Conservation (phyloP, 2,888 invertebrate genomes). For the Lycaena phlaeas region DNA sequence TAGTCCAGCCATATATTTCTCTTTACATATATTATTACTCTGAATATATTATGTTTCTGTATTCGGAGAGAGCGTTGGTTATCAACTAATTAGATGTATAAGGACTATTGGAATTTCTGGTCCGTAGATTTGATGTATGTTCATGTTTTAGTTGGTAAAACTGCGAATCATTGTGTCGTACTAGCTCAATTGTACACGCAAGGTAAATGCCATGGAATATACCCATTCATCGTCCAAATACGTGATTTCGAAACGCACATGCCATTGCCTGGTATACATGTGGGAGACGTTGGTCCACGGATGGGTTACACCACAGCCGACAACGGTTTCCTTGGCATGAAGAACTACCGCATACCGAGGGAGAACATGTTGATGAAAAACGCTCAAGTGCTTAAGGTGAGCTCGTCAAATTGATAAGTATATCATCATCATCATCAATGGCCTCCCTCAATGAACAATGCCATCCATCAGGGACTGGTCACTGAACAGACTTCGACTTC, state of each 20-base stretch:
- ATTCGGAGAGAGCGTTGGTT: no score
- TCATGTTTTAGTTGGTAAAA: constrained; percentile 83
- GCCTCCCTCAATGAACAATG: no score
- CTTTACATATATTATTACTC: no score
- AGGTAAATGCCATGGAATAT: constrained; percentile 84
- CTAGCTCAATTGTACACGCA: constrained; percentile 87
- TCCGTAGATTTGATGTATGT: no score
- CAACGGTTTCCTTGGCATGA: constrained; percentile 89
- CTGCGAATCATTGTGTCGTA: constrained; percentile 89
- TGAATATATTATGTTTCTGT: no score
- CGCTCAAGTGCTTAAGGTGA: background rate
- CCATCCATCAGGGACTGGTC: no score
- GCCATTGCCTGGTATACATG: constrained; percentile 85
- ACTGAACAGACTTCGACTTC: no score
- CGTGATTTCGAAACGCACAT: constrained; percentile 86
- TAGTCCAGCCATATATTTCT: no score
- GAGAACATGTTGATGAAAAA: constrained; percentile 27
- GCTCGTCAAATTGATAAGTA: no score
- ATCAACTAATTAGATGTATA: no score
- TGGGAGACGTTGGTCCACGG: constrained; percentile 93
- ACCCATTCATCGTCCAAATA: constrained; percentile 90
- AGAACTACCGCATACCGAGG: constrained; percentile 85
- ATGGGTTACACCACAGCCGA: constrained; percentile 88
- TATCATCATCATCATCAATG: no score
- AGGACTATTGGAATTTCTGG: no score